Percentiles rank a stretch among this genome's conserved stretches.
Conservation (phyloP, 35 echinoderm and acorn worm genomes). For the Acanthaster planci region DNA sequence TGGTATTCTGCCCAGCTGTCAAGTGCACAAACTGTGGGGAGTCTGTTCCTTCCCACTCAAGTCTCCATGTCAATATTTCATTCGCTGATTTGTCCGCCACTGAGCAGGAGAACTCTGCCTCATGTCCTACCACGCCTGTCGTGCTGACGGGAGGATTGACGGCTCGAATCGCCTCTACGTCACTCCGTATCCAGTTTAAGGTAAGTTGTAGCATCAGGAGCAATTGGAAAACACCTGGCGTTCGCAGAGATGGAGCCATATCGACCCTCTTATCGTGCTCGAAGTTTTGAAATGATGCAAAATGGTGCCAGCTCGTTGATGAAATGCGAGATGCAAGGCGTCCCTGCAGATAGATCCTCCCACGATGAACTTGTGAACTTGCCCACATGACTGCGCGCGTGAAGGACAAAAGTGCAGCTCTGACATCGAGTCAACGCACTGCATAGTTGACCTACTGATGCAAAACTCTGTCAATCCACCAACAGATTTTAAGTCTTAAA, state of each 20-base stretch:
- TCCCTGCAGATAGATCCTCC: too few relatives aligned
- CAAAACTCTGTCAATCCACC: too few relatives aligned
- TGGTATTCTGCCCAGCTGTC: background rate
- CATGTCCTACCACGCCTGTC: background rate
- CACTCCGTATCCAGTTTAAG: background rate
- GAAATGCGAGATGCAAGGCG: too few relatives aligned
- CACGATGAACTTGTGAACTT: too few relatives aligned
- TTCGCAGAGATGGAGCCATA: background rate
- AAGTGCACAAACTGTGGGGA: background rate
- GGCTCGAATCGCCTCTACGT: background rate
- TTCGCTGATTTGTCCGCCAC: background rate
- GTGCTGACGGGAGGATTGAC: background rate
- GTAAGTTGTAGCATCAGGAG: background rate
- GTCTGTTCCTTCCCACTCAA: background rate
- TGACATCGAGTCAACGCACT: too few relatives aligned
- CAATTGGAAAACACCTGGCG: background rate
- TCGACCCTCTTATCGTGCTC: too few relatives aligned
- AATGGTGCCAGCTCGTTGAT: too few relatives aligned
- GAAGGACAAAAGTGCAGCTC: too few relatives aligned
- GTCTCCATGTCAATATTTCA: background rate
- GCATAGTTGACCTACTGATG: too few relatives aligned
- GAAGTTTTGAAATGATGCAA: too few relatives aligned
- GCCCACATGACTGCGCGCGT: too few relatives aligned
- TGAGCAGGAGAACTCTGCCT: background rate
- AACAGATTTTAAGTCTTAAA: too few relatives aligned